phyloP scores from a whole-genome alignment of 2,113 vertebrate species.

The Albula goreensis region DNA sequence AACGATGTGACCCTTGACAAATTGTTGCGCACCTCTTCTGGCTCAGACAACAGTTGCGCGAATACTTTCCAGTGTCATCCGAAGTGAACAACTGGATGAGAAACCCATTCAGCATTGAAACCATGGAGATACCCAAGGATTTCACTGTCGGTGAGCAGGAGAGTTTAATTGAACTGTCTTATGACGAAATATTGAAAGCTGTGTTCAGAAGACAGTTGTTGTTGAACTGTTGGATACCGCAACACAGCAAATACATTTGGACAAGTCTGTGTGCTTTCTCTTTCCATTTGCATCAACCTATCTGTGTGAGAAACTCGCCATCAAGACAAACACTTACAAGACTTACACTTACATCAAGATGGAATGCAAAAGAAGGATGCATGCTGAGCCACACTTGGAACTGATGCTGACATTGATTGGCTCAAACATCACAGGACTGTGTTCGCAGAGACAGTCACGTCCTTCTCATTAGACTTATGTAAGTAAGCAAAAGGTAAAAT shows the following conservation, averaged over 20 bases:
- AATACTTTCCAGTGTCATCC: neutral
- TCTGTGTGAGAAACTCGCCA: too few species aligned
- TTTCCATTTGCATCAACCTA: too few species aligned
- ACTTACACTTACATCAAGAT: too few species aligned
- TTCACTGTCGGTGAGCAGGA: conserved; percentile 17
- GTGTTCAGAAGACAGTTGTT: neutral
- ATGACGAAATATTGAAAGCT: neutral
- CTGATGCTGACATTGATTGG: too few species aligned
- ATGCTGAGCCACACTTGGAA: too few species aligned
- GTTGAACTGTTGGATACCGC: neutral
- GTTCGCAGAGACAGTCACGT: too few species aligned
- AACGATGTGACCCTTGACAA: conserved; percentile 19
- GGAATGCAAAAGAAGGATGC: too few species aligned
- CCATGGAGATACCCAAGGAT: neutral
- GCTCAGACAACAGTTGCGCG: conserved; percentile 26
- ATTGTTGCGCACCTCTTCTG: conserved; percentile 24
- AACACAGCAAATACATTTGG: too few species aligned
- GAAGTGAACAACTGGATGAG: conserved; percentile 21
- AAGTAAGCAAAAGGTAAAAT: too few species aligned
- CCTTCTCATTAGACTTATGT: too few species aligned
- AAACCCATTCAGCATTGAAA: conserved; percentile 18
- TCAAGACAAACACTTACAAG: too few species aligned
- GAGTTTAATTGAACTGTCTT: conserved; percentile 25
- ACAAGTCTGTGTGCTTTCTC: neutral
- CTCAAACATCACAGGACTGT: too few species aligned